Evolutionary conservation across 2,113 vertebrate genomes (phyloP).

Genomic region (Cyanistes caeruleus): DNA sequence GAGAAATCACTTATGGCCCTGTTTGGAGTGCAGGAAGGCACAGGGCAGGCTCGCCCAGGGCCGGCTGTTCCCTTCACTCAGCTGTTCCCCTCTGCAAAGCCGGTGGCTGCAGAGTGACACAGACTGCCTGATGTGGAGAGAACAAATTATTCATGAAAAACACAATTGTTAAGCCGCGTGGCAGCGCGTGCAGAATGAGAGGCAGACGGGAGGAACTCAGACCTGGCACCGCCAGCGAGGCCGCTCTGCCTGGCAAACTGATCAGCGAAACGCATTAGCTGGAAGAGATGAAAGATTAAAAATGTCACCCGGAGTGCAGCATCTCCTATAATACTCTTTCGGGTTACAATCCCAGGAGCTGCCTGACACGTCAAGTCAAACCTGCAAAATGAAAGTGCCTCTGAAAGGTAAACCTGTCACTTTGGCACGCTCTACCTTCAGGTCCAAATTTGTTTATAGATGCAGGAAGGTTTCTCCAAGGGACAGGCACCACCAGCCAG

Average conservation of each 20-base stretch:
- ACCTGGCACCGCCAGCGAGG: neutral
- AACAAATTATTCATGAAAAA: slow-evolving; percentile 60
- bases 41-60: neutral
- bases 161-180: slow-evolving; percentile 36
- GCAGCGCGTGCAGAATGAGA: slow-evolving; percentile 30
- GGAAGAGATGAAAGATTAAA: slow-evolving; percentile 56
- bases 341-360: slow-evolving; percentile 7
- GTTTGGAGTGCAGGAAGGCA: neutral
- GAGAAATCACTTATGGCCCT: neutral
- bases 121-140: slow-evolving; percentile 23
- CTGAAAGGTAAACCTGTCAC: slow-evolving; percentile 35
- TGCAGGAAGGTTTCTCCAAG: neutral
- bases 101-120: neutral
- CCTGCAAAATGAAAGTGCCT: slow-evolving; percentile 8
- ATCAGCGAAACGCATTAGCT: neutral
- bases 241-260: slow-evolving; percentile 30
- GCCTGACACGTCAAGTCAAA: slow-evolving; percentile 10
- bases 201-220: slow-evolving; percentile 7
- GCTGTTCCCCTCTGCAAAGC: neutral
- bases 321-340: neutral
- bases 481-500: neutral
- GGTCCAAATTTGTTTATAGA: neutral
- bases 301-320: slow-evolving; percentile 13
- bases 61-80: neutral
- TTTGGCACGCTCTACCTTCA: neutral